Conservation (phyloP, 2,113 vertebrate genomes). For the Blennius ocellaris region DNA sequence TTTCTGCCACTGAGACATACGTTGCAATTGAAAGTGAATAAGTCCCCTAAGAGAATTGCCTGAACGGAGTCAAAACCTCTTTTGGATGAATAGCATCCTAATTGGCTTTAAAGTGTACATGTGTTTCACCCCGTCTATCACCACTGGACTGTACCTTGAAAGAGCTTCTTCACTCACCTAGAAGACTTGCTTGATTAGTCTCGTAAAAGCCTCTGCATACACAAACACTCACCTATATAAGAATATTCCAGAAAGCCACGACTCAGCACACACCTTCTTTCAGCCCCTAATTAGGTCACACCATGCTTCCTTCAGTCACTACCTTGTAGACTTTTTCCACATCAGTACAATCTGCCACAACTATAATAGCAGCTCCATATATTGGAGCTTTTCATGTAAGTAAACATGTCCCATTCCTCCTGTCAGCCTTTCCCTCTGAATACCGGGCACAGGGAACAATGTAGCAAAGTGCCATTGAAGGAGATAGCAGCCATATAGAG, state of each 20-base stretch:
- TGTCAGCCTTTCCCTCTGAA: slow-evolving; percentile 4
- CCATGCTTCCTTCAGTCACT: not conserved
- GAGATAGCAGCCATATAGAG: not conserved
- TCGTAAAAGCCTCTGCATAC: slow-evolving; percentile 10
- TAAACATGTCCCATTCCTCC: not conserved
- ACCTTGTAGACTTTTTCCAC: not conserved
- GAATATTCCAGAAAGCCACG: not conserved
- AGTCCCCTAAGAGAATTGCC: not conserved
- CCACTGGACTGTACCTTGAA: not conserved
- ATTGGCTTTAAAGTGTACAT: slow-evolving; percentile 36
- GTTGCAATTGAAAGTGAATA: slow-evolving; percentile 12
- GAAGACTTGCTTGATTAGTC: slow-evolving; percentile 28
- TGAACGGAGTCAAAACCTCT: slow-evolving; percentile 10
- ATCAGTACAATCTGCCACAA: not conserved
- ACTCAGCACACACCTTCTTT: not conserved
- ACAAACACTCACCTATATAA: not conserved
- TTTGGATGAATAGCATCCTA: slow-evolving; percentile 23
- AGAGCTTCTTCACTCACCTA: slow-evolving; percentile 28
- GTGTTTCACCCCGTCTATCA: slow-evolving; percentile 4
- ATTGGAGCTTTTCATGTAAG: not conserved
- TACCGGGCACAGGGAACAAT: not conserved
- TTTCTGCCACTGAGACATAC: not conserved
- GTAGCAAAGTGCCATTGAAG: not conserved
- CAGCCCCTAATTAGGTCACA: slow-evolving; percentile 3
- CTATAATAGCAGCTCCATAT: not conserved